Conservation (phyloP, 2,888 invertebrate species). For the Metopia argyrocephala region DNA sequence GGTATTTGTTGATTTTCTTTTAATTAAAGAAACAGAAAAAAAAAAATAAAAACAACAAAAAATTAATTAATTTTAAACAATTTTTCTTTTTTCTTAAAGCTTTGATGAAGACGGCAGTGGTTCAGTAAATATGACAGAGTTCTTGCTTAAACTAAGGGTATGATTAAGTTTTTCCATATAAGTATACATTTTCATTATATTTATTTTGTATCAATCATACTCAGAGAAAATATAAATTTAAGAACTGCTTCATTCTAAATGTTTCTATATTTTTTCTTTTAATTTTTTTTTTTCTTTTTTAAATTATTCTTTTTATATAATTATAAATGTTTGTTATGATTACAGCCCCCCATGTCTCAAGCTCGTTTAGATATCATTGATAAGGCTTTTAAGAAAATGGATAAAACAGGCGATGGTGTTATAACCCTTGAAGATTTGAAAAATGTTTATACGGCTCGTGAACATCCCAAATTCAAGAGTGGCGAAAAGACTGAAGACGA, state of each 20-base stretch:
- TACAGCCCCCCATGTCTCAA: slow-evolving; percentile 90
- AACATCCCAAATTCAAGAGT: slow-evolving; percentile 90
- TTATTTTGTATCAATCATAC: no score
- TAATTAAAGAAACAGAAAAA: background rate
- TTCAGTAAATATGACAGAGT: slow-evolving; percentile 92
- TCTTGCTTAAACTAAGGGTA: slow-evolving; percentile 89
- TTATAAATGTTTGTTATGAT: slow-evolving; percentile 57
- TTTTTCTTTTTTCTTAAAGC: slow-evolving; percentile 68
- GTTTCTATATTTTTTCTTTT: background rate
- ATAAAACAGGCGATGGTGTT: slow-evolving; percentile 89
- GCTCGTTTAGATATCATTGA: slow-evolving; percentile 86
- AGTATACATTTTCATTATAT: no score
- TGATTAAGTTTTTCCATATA: slow-evolving; percentile 64
- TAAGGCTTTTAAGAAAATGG: slow-evolving; percentile 91
- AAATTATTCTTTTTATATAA: slow-evolving; percentile 27
- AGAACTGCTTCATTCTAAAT: background rate
- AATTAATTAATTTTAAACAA: slow-evolving; percentile 4
- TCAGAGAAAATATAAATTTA: no score
- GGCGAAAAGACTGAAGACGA: slow-evolving; percentile 93
- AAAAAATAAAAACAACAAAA: background rate
- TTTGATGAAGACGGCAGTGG: slow-evolving; percentile 93
- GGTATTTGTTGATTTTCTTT: slow-evolving; percentile 66
- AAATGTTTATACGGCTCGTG: slow-evolving; percentile 89
- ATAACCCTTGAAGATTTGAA: slow-evolving; percentile 88
- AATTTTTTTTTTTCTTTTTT: slow-evolving; percentile 10